Evolutionary conservation across 2,113 vertebrate genomes (phyloP).

Genomic region (Siniperca chuatsi): DNA sequence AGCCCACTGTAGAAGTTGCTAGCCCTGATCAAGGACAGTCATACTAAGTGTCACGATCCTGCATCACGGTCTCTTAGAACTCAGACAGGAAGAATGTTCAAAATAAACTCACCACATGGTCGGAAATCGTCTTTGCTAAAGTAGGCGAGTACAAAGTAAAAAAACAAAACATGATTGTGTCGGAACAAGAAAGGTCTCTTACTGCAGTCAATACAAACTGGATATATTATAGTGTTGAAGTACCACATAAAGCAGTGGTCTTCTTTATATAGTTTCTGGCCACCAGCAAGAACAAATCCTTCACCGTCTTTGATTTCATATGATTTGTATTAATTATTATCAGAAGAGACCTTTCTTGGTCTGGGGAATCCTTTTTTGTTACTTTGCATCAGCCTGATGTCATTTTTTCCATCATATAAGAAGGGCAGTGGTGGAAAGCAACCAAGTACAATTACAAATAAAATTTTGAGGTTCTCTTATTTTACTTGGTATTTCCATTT

Average conservation of each 20-base stretch:
- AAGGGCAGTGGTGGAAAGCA: not conserved
- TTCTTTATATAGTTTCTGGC: not conserved
- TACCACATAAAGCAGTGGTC: not conserved
- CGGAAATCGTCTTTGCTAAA: no score
- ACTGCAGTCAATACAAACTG: not conserved
- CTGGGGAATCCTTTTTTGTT: no score
- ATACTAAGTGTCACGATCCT: not conserved
- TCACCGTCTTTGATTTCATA: not conserved
- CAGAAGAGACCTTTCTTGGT: not conserved
- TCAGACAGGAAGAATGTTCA: not conserved
- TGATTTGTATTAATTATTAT: not conserved
- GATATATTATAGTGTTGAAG: not conserved
- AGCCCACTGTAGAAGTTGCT: not conserved
- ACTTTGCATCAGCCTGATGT: no score
- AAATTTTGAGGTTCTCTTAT: not conserved
- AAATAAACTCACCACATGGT: not conserved
- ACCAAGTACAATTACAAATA: not conserved
- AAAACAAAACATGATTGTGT: not conserved
- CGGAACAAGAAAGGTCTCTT: not conserved
- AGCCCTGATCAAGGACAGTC: not conserved
- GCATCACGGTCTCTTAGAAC: not conserved
- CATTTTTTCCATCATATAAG: no score
- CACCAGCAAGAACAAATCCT: not conserved
- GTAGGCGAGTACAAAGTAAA: no score
- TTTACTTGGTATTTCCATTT: not conserved